Evolutionary conservation across 1,140 invertebrate species (phyloP), one percentile per base, ranked within the genome.

Genomic region (Procambarus clarkii): DNA sequence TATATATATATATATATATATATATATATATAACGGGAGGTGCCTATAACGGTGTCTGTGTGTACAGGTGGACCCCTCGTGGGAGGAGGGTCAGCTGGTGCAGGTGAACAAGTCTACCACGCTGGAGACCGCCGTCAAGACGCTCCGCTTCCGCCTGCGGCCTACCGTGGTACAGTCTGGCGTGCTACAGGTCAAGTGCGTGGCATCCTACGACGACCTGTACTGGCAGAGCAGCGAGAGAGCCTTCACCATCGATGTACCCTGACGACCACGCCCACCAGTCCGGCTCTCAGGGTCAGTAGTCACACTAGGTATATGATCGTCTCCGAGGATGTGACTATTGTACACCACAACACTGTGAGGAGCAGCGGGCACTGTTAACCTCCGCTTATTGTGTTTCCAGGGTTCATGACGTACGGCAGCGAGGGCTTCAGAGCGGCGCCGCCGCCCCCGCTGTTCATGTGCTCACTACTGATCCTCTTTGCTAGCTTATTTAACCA

Each of bases 141-240:
- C 50, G 4, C 64, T 92, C 2, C 60, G 46, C 9, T 92, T 92
- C 78, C 50, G 58, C 15, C 91, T 92, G 5, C 64, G 60, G 2
- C 77, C 82, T 34, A 69, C 58, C 44, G 64, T 88, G 69, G 76
- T 88, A 4, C 64, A 48, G 1, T 15, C 34, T 0, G 91, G 85
- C n/a, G 21, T 45, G 34, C 48, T 92, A 58, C 54, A 74, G 11
- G 81, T 92, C 11, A 92, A 88, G 91, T 92, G 91, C 24, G 79
- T 80, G 74, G 91, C 91, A 0, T 81, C 81, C 2, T 86, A 86
- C 45, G 74, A 79, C 18, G 60, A 87, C 0, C 64, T 92, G 80
- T 92, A 92, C 85, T 92, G 91, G 91, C 45, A 92, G 11, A 92
- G 86, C 79, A 81, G 86, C 60, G 77, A 81, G 77, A 74, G 45